These are phyloP conservation scores for Falco berigora DNA, from an alignment of 2,797 vertebrate species.

Conservation along the genomic window DNA sequence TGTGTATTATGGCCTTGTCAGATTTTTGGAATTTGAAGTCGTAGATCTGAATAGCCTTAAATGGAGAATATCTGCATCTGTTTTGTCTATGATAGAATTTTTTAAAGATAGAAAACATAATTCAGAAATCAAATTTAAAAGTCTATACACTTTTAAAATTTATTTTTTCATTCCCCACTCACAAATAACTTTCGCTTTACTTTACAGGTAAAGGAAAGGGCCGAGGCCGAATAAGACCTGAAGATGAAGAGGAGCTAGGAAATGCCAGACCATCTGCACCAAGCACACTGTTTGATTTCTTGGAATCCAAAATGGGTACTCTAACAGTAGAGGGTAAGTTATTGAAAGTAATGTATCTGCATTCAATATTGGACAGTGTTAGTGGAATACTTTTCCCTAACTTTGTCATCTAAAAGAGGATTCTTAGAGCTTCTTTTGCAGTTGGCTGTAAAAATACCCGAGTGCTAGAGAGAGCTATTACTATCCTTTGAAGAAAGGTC, in stretches of 20 bases:
- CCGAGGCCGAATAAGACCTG: slow-evolving; percentile 84
- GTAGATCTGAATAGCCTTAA: neutral
- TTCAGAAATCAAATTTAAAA: neutral
- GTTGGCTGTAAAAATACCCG: neutral
- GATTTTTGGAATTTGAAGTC: neutral
- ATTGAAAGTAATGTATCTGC: neutral
- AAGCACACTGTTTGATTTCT: slow-evolving; percentile 97
- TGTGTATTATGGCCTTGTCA: neutral
- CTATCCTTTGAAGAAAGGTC: neutral
- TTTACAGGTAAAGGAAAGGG: slow-evolving; percentile 85
- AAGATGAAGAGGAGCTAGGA: slow-evolving; percentile 87
- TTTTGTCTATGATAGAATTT: neutral
- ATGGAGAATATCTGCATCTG: neutral
- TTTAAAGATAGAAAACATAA: neutral
- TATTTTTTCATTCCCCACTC: neutral
- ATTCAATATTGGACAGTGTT: neutral
- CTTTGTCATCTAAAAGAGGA: neutral
- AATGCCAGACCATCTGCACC: slow-evolving; percentile 93
- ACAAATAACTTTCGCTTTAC: neutral
- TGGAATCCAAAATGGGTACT: slow-evolving; percentile 97
- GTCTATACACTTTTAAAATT: rapidly evolving
- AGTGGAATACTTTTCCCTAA: neutral
- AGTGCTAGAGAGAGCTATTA: neutral
- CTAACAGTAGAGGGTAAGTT: slow-evolving; percentile 88
- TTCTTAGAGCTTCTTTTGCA: neutral